phyloP scores from a whole-genome alignment of 2,888 invertebrate genomes.

The Acholoe squamosa region DNA sequence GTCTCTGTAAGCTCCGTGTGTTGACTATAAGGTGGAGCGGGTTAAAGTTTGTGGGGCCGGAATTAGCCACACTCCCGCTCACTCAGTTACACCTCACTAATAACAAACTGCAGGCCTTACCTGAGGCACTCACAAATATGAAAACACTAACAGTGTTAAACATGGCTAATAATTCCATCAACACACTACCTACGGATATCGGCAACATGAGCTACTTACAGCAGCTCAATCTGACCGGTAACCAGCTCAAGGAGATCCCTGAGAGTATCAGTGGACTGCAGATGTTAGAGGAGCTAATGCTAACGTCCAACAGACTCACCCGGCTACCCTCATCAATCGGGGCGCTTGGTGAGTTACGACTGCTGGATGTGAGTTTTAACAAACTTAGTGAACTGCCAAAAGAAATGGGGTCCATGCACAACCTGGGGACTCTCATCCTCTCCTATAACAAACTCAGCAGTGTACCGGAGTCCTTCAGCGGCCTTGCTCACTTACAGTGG shows the following conservation, averaged over 20 bases:
- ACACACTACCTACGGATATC: not conserved
- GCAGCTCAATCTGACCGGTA: not conserved
- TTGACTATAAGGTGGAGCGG: not conserved
- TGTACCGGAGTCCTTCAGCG: not conserved
- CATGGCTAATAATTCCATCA: not conserved
- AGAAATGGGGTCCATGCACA: not conserved
- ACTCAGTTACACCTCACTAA: not conserved
- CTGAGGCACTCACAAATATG: not conserved
- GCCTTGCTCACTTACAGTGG: not conserved
- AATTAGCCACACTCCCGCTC: conserved; percentile 8
- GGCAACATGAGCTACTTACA: not conserved
- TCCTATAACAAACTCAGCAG: not conserved
- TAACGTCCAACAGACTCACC: not conserved
- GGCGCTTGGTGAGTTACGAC: not conserved
- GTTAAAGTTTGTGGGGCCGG: not conserved
- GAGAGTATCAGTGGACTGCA: not conserved
- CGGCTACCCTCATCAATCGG: not conserved
- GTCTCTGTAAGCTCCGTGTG: not conserved
- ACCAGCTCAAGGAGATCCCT: not conserved
- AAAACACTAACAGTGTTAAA: conserved; percentile 5
- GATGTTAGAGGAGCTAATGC: not conserved
- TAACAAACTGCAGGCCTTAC: not conserved
- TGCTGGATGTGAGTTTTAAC: not conserved
- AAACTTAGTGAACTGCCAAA: not conserved
- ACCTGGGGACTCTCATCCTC: not conserved